Evolutionary conservation across 1,140 invertebrate genomes (phyloP), one percentile per base, ranked within the genome.

Genomic region (Lithobius niger): DNA sequence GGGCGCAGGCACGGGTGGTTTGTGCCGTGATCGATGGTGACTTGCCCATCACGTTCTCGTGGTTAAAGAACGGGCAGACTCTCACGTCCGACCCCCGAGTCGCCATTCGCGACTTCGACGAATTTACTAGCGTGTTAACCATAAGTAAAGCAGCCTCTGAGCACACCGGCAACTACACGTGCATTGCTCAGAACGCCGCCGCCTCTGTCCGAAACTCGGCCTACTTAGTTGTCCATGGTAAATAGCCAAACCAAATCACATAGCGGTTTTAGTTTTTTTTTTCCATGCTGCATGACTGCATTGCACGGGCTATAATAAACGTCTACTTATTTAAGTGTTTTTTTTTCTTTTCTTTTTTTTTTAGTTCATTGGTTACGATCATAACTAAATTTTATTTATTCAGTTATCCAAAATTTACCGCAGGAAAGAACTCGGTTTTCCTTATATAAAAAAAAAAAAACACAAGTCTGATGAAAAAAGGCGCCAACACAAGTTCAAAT

Each of bases 1-100:
- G 84, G 67, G 84, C 87, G 77, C 79, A 86, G 67, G 86, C 86
- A 47, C 79, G 84, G 64, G 80, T 86, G 64, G 82, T 88, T 61
- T 91, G 87, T 74, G 83, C 83, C 61, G 84, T 89, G 61, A 83
- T 82, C 69, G 79, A 82, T 64, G 84, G 84, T 60, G 84, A 86
- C 71, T 77, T 80, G 59, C 84, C 84, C 36, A 69, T 87, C 26
- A 78, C 77, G 60, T 81, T 86, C 67, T 76, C 77, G 67, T 87
- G 84, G 83, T 78, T 84, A 52, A 86, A 86, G 77, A 82, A 86
- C 67, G 82, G 79, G 64, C 75, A 77, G 61, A 76, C 78, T 40
- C 66, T 85, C 61, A 74, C 19, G 28, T 18, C n/a, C 15, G 55
- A 43, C 22, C 22, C 44, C 44, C 44, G 44, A 10, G 44, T 19